A percentile compares a stretch with the other conserved stretches of the same genome.
These are phyloP conservation scores for Tuta absoluta DNA, from an alignment of 2,888 invertebrate genomes.

Conservation along the genomic window DNA sequence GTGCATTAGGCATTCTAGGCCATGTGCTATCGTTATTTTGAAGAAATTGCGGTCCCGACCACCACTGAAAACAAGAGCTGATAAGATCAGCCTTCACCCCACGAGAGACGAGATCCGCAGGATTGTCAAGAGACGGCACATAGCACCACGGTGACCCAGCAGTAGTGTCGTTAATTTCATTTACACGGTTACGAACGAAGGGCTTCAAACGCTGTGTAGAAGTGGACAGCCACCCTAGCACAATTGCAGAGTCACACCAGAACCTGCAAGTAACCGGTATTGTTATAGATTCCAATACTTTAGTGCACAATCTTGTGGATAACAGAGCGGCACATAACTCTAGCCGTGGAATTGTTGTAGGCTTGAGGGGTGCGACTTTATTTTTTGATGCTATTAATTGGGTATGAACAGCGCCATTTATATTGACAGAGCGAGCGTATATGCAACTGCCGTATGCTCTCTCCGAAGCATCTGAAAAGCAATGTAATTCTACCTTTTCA, in stretches of 20 bases:
- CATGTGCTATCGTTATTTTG: background rate
- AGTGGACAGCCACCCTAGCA: slow-evolving; percentile 9
- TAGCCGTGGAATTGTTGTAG: slow-evolving; percentile 36
- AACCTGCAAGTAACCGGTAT: slow-evolving; percentile 3
- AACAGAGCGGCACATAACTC: slow-evolving; percentile 38
- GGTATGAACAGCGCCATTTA: background rate
- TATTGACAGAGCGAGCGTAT: slow-evolving; percentile 36
- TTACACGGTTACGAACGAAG: too few species aligned
- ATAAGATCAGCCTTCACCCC: slow-evolving; percentile 27
- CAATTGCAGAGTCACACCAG: slow-evolving; percentile 21
- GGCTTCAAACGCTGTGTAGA: too few species aligned
- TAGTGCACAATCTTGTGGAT: slow-evolving; percentile 31
- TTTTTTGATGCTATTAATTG: slow-evolving; percentile 32
- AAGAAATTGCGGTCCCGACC: slow-evolving; percentile 5
- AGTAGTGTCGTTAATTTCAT: too few species aligned
- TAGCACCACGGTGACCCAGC: slow-evolving; percentile 1
- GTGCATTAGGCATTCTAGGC: background rate
- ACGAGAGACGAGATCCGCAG: slow-evolving; percentile 31
- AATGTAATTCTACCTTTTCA: slow-evolving; percentile 38
- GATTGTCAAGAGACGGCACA: slow-evolving; percentile 15
- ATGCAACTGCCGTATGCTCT: slow-evolving; percentile 42
- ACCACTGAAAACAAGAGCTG: slow-evolving; percentile 3
- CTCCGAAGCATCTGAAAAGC: slow-evolving; percentile 42
- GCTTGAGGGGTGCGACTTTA: slow-evolving; percentile 37
- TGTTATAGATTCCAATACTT: slow-evolving; percentile 27